Base-by-base conservation (phyloP, 1,140 invertebrate species). In the Melipona quadrifasciata region DNA sequence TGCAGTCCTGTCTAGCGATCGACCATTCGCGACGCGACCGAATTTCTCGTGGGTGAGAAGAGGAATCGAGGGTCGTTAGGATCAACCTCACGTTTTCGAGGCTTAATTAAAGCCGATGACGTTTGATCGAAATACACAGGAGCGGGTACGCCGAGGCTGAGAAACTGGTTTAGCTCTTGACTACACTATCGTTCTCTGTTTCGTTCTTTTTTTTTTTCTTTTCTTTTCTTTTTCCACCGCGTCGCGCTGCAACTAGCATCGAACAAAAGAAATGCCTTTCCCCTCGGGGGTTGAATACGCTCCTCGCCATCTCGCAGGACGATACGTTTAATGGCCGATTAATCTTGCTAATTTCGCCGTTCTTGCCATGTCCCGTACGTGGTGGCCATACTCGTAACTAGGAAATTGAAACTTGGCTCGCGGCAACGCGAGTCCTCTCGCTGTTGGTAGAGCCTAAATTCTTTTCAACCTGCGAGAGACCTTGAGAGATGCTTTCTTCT, bases 81-180 rank as follows among this genome's bases (percentile, higher is more conserved):
- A 78, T 78, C 74, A 67, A 70, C 39, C 39, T 47, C 39, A 47
- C 55, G n/a, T 84, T 84, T 84, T 72, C 82, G 67, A 84, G 67
- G 64, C 76, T 84, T 79, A 79, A 84, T 84, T 84, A 84, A 79
- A 71, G 19, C 76, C 57, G 27, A 71, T 84, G 82, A 84, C 76
- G 82, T 84, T 84, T 79, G 82, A 84, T 79, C 76, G 82, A 72
- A 84, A 84, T 84, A 84, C 75, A 79, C 75, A 79, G 76, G 76
- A 84, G 67, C 76, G 58, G 76, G 55, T 58, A 68, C 57, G 55
- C 55, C 58, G 76, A 72, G 82, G 67, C 76, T 72, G 75, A 64
- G 75, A 79, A 84, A 84, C 82, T 64, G 82, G 82, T 84, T 84
- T 84, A 84, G 76, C 82, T 71, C 80, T 68, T 85, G 74, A 81